Percentiles rank a stretch among this genome's conserved stretches.
phyloP scores from a whole-genome alignment of 2,888 invertebrate species.

The Oscheius sp. region DNA sequence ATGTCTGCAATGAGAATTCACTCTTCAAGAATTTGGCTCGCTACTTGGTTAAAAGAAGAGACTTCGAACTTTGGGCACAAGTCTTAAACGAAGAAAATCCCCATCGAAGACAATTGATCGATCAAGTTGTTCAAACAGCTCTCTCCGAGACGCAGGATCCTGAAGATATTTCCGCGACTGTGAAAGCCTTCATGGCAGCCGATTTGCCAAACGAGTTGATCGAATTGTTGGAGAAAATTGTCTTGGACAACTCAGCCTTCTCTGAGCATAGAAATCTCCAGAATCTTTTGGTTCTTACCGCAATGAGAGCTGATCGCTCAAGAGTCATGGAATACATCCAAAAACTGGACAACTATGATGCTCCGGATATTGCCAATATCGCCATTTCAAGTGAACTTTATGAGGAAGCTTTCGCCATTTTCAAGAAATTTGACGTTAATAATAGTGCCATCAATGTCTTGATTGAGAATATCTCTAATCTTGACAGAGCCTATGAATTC shows the following conservation, averaged over 20 bases:
- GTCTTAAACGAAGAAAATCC: conserved; percentile 91
- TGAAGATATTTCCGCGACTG: conserved; percentile 98
- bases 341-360: conserved; percentile 97
- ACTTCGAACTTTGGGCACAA: conserved; percentile 94
- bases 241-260: conserved; percentile 95
- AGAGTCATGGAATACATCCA: conserved; percentile 99
- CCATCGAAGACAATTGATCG: conserved; percentile 83
- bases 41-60: conserved; percentile 91
- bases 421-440: conserved; percentile 99
- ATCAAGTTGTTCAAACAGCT: conserved; percentile 90
- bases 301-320: conserved; percentile 88
- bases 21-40: conserved; percentile 95
- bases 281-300: conserved; percentile 93
- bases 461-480: conserved; percentile 94
- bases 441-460: conserved; percentile 97
- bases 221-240: conserved; percentile 96
- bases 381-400: conserved; percentile 96
- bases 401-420: conserved; percentile 99
- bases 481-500: conserved; percentile 98
- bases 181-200: conserved; percentile 99
- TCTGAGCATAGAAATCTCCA: conserved; percentile 97
- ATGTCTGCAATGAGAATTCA: conserved; percentile 98
- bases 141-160: conserved; percentile 95
- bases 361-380: conserved; percentile 98
- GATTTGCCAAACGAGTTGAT: conserved; percentile 98